Base-by-base conservation (phyloP, 2,113 vertebrate species). In the Atractosteus spatula region DNA sequence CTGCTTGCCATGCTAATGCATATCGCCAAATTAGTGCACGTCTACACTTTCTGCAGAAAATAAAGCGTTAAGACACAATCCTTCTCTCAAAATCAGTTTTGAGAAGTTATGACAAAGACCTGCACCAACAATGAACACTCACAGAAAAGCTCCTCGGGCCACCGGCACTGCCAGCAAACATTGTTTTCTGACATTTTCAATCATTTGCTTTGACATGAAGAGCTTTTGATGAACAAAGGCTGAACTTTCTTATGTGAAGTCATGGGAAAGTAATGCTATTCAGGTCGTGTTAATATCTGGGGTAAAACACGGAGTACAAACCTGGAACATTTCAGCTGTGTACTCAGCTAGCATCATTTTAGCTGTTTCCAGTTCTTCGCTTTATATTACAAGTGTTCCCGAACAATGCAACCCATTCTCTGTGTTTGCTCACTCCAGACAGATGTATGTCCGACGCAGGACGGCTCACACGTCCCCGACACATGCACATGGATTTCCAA, bases 241-340 rank as follows among this genome's bases (percentile, higher is more conserved):
- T 76, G 76, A 73, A 71, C 83, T 82, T 86, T 82, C 71, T 83
- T 87, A 29, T 0, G 79, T 80, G 76, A 83, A 77, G 74, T 78
- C 81, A 82, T 82, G 76, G 72, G 86, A 85, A 86, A 85, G 77
- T 83, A 76, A 84, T 80, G 74, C 16, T 47, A 69, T 75, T 74
- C 78, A 76, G 70, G 78, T 86, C 76, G 66, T 13, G 70, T 17
- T 63, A 68, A 75, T 76, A 79, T 82, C 76, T 62, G 55, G 62
- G 47, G 63, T 76, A 77, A 82, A 77, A 76, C 72, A 61, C 68
- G 68, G 72, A 66, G 77, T 79, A 69, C 63, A 56, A 69, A 78
- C 79, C 41, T 74, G 68, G 64, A 59, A 76, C 73, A 72, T 81
- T 74, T 73, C 70, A 74, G 63, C 77, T 71, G 17, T 75, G 55